These are phyloP conservation scores for Halcyon malimbica DNA, from an alignment of 2,113 vertebrate genomes.

Conservation along the genomic window DNA sequence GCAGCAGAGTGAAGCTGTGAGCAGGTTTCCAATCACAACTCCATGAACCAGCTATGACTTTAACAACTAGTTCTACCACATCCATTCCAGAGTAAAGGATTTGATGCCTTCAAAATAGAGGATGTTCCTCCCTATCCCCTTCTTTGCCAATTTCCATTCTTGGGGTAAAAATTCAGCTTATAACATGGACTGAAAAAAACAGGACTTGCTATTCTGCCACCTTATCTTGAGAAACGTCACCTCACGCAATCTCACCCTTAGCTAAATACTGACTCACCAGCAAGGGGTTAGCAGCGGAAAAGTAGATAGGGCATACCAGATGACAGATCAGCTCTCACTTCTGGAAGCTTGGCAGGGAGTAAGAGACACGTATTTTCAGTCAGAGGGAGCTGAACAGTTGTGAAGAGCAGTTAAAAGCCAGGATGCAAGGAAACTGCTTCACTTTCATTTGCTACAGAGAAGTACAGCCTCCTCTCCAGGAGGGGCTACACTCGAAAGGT, in stretches of 20 bases:
- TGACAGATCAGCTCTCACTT: not conserved
- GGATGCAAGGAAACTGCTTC: not conserved
- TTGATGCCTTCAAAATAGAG: not conserved
- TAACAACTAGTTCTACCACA: not conserved
- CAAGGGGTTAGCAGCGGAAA: not conserved
- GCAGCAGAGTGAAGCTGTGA: not conserved
- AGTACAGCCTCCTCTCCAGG: not conserved
- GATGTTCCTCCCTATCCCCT: rapidly evolving
- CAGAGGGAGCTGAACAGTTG: not conserved
- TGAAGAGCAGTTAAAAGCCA: not conserved
- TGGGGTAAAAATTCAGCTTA: not conserved
- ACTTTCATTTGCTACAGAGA: not conserved
- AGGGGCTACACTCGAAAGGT: not conserved
- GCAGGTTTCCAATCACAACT: not conserved
- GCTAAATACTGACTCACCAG: constrained; percentile 69
- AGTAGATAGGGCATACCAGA: not conserved
- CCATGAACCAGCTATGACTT: not conserved
- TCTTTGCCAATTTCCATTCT: not conserved
- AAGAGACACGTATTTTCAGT: not conserved
- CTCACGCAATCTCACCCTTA: constrained; percentile 47
- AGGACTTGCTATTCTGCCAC: not conserved
- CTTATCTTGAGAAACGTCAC: constrained; percentile 59
- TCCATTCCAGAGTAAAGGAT: not conserved
- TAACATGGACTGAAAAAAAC: not conserved
- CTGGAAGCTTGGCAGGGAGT: not conserved